Percentiles rank a stretch among this genome's conserved stretches.
phyloP scores from a whole-genome alignment of 2,113 vertebrate genomes.

The Epinephelus moara region DNA sequence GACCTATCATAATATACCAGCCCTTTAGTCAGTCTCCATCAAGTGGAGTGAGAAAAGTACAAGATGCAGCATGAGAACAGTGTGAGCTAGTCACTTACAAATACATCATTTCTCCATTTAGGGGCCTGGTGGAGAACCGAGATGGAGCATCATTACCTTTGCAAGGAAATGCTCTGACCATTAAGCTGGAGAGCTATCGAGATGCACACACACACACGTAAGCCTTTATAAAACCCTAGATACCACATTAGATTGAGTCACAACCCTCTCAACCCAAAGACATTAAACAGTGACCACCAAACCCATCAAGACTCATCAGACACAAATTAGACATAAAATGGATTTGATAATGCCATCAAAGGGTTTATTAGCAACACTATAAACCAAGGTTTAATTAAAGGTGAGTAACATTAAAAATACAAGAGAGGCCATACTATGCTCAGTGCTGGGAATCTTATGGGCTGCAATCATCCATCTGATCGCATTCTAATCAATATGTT shows the following conservation, averaged over 20 bases:
- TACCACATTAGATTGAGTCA: constrained; percentile 53
- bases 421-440: constrained; percentile 10
- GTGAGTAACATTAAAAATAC: constrained; percentile 51
- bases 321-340: constrained; percentile 59
- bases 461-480: constrained; percentile 17
- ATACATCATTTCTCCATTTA: constrained; percentile 73
- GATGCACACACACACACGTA: neutral
- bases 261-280: constrained; percentile 49
- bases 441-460: neutral
- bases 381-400: constrained; percentile 65
- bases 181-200: constrained; percentile 48
- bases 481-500: constrained; percentile 22
- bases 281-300: constrained; percentile 67
- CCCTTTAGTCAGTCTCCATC: constrained; percentile 60
- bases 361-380: constrained; percentile 52
- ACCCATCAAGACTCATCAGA: constrained; percentile 66
- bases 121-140: constrained; percentile 45
- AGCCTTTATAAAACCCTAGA: constrained; percentile 52
- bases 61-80: constrained; percentile 41
- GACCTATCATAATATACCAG: constrained; percentile 32
- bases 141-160: constrained; percentile 62
- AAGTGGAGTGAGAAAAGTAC: constrained; percentile 61
- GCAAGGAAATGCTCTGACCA: constrained; percentile 59
- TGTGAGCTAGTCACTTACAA: constrained; percentile 45
- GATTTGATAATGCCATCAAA: constrained; percentile 56